Evolutionary conservation across 2,888 invertebrate species (phyloP).

Genomic region (Clepsis dumicolana): DNA sequence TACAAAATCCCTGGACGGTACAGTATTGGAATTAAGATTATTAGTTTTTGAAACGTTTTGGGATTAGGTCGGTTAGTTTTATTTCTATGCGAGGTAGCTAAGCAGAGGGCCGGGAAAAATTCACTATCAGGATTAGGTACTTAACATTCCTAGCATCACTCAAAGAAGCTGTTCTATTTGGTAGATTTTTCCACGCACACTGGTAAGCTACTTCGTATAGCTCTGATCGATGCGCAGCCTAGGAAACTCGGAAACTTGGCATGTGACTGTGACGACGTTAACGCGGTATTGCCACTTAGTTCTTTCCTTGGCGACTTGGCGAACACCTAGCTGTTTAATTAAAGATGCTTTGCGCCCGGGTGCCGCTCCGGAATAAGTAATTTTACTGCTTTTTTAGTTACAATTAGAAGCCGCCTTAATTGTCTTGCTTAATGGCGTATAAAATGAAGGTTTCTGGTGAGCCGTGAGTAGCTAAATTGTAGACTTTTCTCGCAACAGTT

Average conservation of each 20-base stretch:
- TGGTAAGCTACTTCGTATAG: too few species aligned
- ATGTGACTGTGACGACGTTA: neutral
- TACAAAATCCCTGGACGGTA: constrained; percentile 5
- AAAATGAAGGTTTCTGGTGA: neutral
- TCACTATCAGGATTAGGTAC: too few species aligned
- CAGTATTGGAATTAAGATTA: neutral
- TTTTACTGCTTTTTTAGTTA: constrained; percentile 9
- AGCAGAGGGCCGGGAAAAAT: too few species aligned
- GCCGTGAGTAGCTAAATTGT: neutral
- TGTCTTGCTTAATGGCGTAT: constrained; percentile 1
- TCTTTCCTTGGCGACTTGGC: neutral
- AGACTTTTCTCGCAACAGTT: neutral
- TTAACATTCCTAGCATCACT: too few species aligned
- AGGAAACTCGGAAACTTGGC: constrained; percentile 2
- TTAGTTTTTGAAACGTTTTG: neutral
- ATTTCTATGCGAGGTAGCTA: too few species aligned
- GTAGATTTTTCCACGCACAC: too few species aligned
- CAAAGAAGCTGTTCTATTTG: too few species aligned
- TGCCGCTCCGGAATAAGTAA: constrained; percentile 3
- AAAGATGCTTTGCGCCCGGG: neutral
- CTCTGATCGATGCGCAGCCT: too few species aligned
- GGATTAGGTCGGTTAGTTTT: neutral
- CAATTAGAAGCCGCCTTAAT: constrained; percentile 1
- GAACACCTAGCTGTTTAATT: constrained; percentile 6
- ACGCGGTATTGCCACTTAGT: neutral